These are phyloP conservation scores for Pantala flavescens DNA, from an alignment of 1,140 invertebrate species.

Conservation along the genomic window DNA sequence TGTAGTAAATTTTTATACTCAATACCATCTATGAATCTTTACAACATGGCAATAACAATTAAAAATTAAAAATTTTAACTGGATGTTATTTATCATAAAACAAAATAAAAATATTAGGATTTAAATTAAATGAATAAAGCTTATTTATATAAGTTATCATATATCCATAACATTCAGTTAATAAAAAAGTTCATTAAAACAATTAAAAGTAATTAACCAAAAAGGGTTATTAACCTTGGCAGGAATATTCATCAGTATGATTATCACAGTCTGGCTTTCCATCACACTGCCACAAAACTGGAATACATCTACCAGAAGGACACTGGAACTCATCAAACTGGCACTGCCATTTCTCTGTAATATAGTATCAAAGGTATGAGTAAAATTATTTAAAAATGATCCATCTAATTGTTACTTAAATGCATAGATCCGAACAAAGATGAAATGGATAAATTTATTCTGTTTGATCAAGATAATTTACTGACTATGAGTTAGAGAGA, in stretches of 20 bases:
- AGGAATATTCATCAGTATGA: constrained; percentile 51
- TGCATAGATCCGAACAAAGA: not conserved
- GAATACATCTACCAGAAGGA: constrained; percentile 42
- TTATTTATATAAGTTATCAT: no score
- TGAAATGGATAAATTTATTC: not conserved
- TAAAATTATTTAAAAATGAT: not conserved
- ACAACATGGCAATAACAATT: no score
- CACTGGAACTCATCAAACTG: constrained; percentile 47
- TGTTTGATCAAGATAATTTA: not conserved
- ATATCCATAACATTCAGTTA: no score
- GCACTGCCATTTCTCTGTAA: constrained; percentile 42
- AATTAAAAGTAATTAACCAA: no score
- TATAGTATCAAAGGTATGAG: not conserved
- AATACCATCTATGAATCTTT: no score
- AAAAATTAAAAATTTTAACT: no score
- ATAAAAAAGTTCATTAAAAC: no score
- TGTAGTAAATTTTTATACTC: no score
- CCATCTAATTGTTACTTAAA: not conserved
- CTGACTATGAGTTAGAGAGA: no score
- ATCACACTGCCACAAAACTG: constrained; percentile 50
- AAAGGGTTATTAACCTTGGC: constrained; percentile 27
- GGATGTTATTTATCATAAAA: no score
- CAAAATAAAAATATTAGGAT: no score
- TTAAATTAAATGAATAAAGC: no score
- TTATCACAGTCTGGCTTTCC: constrained; percentile 54